Percentiles rank a stretch among this genome's conserved stretches.
phyloP scores from a whole-genome alignment of 2,888 invertebrate species.

The Cheilosia vulpina region DNA sequence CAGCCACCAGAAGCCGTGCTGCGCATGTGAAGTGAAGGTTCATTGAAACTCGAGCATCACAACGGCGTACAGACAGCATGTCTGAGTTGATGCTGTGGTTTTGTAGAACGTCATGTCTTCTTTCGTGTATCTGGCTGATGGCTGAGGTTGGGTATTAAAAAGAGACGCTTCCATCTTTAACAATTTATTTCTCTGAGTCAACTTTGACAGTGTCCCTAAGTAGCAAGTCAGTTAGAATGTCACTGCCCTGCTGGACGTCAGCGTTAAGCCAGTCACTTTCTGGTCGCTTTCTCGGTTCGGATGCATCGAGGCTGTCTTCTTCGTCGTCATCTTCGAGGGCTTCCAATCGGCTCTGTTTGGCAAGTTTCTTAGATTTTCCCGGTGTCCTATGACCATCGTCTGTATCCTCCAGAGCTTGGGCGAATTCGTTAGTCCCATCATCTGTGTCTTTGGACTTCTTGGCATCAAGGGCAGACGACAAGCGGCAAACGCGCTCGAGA shows the following conservation, averaged over 20 bases:
- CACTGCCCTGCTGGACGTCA: slow-evolving; percentile 23
- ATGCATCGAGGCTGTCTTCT: slow-evolving; percentile 42
- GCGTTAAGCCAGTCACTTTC: slow-evolving; percentile 72
- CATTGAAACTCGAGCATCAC: no score
- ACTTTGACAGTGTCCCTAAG: slow-evolving; percentile 28
- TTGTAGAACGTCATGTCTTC: no score
- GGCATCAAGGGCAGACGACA: slow-evolving; percentile 77
- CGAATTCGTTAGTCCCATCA: slow-evolving; percentile 32
- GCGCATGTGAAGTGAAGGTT: no score
- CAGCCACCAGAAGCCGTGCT: no score
- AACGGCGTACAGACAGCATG: no score
- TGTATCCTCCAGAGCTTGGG: slow-evolving; percentile 18
- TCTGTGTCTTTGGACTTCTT: slow-evolving; percentile 29
- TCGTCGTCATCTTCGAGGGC: slow-evolving; percentile 65
- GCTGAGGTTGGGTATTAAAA: background rate
- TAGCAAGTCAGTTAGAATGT: slow-evolving; percentile 53
- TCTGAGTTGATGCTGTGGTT: no score
- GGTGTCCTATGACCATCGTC: slow-evolving; percentile 66
- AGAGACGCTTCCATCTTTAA: background rate
- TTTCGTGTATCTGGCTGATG: no score
- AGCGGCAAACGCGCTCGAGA: slow-evolving; percentile 81
- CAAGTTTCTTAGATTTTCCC: slow-evolving; percentile 13
- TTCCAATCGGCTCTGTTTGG: slow-evolving; percentile 54
- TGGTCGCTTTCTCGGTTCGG: slow-evolving; percentile 55
- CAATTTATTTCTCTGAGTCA: slow-evolving; percentile 15